Conservation (phyloP, 2,797 vertebrate genomes). For the Anas bernieri region DNA sequence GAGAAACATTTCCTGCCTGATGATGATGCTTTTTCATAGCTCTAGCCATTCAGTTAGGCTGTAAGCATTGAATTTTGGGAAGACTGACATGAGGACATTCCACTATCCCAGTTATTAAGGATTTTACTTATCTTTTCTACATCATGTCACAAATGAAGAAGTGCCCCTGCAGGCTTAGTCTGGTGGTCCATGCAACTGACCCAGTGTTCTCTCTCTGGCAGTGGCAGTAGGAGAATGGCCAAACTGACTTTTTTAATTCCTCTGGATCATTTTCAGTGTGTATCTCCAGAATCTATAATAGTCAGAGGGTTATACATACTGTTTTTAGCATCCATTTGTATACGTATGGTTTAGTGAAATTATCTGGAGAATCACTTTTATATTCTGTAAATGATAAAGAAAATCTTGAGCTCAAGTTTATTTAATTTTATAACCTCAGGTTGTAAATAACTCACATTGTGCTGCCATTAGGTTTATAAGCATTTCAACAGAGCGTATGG, state of each 20-base stretch:
- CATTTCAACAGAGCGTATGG: background rate
- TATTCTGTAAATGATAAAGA: background rate
- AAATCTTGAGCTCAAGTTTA: background rate
- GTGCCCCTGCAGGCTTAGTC: background rate
- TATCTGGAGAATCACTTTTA: background rate
- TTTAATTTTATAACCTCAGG: background rate
- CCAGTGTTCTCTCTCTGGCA: background rate
- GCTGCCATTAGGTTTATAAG: background rate
- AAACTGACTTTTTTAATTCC: background rate
- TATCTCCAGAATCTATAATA: background rate
- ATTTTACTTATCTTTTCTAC: background rate
- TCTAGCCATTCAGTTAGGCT: background rate
- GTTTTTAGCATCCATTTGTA: background rate
- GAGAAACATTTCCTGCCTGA: background rate
- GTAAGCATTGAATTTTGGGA: background rate
- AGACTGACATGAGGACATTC: background rate
- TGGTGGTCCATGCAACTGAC: background rate
- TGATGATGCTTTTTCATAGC: background rate
- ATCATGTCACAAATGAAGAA: background rate
- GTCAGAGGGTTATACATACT: background rate
- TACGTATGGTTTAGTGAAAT: background rate
- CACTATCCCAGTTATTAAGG: background rate
- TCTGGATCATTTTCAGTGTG: background rate
- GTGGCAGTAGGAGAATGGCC: background rate
- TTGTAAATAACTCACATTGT: background rate